These are phyloP conservation scores for Muscicapa striata DNA, from an alignment of 2,797 vertebrate genomes.

Conservation along the genomic window DNA sequence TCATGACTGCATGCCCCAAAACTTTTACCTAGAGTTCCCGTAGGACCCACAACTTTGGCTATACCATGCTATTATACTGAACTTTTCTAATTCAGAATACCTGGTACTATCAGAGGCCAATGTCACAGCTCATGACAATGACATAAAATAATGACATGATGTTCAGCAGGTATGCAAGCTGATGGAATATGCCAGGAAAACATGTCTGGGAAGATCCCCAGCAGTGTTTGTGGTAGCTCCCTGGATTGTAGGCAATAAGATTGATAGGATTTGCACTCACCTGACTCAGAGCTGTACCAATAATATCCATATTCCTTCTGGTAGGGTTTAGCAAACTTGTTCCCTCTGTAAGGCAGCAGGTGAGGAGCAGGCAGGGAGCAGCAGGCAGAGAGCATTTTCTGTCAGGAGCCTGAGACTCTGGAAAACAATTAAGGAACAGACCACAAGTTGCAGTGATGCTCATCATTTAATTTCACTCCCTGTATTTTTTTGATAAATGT, in stretches of 20 bases:
- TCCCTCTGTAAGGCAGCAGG: neutral
- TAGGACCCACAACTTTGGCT: neutral
- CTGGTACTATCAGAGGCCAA: neutral
- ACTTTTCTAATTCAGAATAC: neutral
- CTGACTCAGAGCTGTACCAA: neutral
- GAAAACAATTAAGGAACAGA: neutral
- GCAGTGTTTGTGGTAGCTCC: neutral
- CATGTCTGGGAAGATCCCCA: accelerated
- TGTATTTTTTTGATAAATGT: neutral
- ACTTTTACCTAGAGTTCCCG: too few species aligned
- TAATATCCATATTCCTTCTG: neutral
- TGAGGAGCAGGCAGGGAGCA: neutral
- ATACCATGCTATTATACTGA: neutral
- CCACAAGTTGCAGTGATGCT: neutral
- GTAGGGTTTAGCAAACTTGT: neutral
- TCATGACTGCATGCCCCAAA: neutral
- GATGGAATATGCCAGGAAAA: neutral
- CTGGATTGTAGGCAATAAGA: neutral
- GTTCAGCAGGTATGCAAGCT: neutral
- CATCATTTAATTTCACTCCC: neutral
- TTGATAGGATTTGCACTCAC: neutral
- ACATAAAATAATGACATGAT: neutral
- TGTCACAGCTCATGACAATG: neutral
- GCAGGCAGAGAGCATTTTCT: neutral
- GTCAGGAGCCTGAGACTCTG: neutral